A percentile compares a stretch with the other conserved stretches of the same genome.
These are phyloP conservation scores for Platynereis dumerilii DNA, from an alignment of 2,888 invertebrate species.

Conservation along the genomic window DNA sequence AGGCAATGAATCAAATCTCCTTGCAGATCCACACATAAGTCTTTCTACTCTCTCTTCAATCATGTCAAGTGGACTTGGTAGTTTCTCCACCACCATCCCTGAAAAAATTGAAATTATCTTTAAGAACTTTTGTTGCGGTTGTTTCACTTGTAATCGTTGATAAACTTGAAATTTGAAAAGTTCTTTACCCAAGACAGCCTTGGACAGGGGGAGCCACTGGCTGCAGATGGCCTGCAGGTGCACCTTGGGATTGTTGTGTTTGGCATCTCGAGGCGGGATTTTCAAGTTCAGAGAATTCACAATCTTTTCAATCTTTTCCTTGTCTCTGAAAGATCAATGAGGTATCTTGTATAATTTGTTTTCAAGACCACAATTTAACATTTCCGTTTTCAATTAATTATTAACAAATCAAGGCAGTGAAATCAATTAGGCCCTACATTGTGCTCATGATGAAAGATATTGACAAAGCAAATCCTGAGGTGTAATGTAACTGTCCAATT, in stretches of 20 bases:
- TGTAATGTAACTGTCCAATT: too few species aligned
- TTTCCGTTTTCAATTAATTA: too few species aligned
- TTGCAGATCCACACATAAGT: conserved; percentile 77
- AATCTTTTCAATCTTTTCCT: conserved; percentile 64
- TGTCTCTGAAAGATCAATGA: conserved; percentile 54
- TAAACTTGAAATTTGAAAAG: too few species aligned
- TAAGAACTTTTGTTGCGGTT: too few species aligned
- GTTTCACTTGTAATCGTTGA: too few species aligned
- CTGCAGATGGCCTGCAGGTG: conserved; percentile 83
- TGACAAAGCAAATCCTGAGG: too few species aligned
- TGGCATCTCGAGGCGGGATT: conserved; percentile 72
- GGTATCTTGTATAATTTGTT: too few species aligned
- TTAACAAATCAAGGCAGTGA: too few species aligned
- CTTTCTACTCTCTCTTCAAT: conserved; percentile 80
- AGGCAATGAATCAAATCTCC: conserved; percentile 74
- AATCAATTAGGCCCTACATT: too few species aligned
- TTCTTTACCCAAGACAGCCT: conserved; percentile 72
- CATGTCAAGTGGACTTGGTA: conserved; percentile 84
- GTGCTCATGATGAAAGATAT: too few species aligned
- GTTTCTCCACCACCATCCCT: conserved; percentile 77
- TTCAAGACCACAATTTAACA: too few species aligned
- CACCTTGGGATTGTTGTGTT: conserved; percentile 77
- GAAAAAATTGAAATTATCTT: conserved; percentile 22
- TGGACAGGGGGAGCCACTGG: conserved; percentile 89
- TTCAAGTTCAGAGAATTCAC: conserved; percentile 73